Evolutionary conservation across 1,140 invertebrate species (phyloP), one percentile per base, ranked within the genome.

Genomic region (Oncopodura yosiiana): DNA sequence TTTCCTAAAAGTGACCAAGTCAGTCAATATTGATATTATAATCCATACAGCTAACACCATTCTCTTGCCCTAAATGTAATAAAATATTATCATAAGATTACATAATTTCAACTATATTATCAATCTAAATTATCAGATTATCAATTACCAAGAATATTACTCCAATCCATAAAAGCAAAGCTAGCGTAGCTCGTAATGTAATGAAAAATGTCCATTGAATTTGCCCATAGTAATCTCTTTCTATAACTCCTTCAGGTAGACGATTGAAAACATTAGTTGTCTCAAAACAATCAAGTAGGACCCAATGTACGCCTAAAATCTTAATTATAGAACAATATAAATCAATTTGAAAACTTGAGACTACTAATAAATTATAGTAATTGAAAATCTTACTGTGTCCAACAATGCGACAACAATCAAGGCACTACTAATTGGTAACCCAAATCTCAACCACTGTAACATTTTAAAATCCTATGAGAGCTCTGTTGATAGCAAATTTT

Each of bases 291-390:
- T 54, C 30, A 16, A 46, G 23, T 6, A 54, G 37, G 16, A 54
- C 18, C 52, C 52, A 54, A 26, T 38, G 46, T 24, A 39, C 38
- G 32, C 44, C 42, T 36, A 38, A 46, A 30, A 54, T 54, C 52
- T 54, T 12, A 6, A 41, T 41, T 24, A 21, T 50, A 12, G 41
- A 36, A 5, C 19, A 19, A 2, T 4, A 24, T 23, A 6, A 6
- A 44, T 44, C 14, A 6, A 23, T 9, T 3, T 16, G 11, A 9
- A 32, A n/a, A 12, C 11, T 43, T 44, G 29, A 53, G 30, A 44
- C 32, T 1, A 44, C 6, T 21, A 8, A 14, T n/a, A 19, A 11
- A 18, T 5, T 2, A 23, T 32, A 38, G 24, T 19, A 52, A 4
- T 42, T 19, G 21, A 23, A 21, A 3, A 38, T 9, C 9, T 46